Evolutionary conservation across 2,888 invertebrate genomes (phyloP).

Genomic region (Drosophila kanekoi): DNA sequence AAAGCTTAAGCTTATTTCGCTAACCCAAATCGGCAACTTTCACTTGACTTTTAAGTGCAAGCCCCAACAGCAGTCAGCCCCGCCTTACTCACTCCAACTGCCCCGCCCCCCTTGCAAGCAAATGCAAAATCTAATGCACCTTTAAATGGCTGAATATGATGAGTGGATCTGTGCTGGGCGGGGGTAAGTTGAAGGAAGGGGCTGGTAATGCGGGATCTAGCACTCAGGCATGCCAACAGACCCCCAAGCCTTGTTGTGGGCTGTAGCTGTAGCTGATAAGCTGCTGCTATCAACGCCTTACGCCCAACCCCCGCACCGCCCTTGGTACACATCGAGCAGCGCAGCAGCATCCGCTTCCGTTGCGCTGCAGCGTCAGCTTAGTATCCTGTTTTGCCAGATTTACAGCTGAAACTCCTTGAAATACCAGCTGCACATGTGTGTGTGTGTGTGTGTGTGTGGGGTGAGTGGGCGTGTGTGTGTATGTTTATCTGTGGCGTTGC

Average conservation of each 20-base stretch:
- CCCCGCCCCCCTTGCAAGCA: conserved; percentile 17
- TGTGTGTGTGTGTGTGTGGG: conserved; percentile 5
- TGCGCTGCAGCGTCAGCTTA: conserved; percentile 66
- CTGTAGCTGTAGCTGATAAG: conserved; percentile 61
- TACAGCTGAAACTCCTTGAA: conserved; percentile 66
- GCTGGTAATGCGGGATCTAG: neutral
- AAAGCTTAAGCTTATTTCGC: conserved; percentile 29
- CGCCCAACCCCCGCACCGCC: conserved; percentile 22
- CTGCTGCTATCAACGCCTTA: conserved; percentile 75
- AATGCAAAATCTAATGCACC: conserved; percentile 46
- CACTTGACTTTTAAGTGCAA: conserved; percentile 34
- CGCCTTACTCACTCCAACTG: neutral
- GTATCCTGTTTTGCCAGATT: conserved; percentile 74
- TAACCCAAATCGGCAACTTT: conserved; percentile 49
- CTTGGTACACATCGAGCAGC: conserved; percentile 10
- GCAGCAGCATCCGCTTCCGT: conserved; percentile 69
- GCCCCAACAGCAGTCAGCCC: neutral
- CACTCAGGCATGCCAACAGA: conserved; percentile 34
- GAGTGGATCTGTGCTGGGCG: neutral
- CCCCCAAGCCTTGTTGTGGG: neutral
- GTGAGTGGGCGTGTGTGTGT: conserved; percentile 11
- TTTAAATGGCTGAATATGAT: conserved; percentile 33
- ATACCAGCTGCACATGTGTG: conserved; percentile 30
- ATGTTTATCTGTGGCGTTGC: conserved; percentile 64
- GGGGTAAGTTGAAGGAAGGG: neutral